These are phyloP conservation scores for Charadrius vociferus DNA, from an alignment of 2,113 vertebrate genomes.

Conservation along the genomic window DNA sequence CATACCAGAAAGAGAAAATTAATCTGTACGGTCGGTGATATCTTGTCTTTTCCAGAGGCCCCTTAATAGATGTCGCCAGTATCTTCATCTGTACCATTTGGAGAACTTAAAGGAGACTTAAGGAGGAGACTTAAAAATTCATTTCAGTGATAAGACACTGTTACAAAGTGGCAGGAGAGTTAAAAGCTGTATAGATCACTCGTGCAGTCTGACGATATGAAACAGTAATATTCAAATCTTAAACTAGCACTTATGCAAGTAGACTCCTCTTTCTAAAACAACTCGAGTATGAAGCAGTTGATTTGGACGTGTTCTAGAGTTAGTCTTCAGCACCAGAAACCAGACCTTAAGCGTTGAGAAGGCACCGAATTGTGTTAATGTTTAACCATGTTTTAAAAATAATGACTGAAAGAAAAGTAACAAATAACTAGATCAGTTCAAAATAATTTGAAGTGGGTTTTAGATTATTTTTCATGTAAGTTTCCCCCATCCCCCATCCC, in stretches of 20 bases:
- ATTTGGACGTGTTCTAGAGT: background rate
- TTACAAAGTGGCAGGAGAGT: background rate
- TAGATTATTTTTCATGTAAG: conserved; percentile 66
- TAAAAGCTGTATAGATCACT: background rate
- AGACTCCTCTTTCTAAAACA: background rate
- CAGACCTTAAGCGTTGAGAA: background rate
- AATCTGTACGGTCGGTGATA: background rate
- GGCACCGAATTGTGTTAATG: background rate
- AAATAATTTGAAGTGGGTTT: conserved; percentile 41
- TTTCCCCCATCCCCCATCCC: conserved; percentile 68
- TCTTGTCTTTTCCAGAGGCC: background rate
- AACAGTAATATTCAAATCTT: background rate
- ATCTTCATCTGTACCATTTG: background rate
- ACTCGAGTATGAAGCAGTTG: background rate
- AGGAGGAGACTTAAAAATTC: background rate
- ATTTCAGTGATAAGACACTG: background rate
- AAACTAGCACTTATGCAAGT: background rate
- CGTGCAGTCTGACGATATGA: background rate
- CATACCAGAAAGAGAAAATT: background rate
- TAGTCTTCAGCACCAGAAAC: background rate
- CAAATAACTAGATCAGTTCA: conserved; percentile 45
- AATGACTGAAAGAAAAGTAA: conserved; percentile 55
- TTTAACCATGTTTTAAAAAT: conserved; percentile 42
- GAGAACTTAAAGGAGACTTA: background rate
- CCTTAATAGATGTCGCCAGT: background rate